These are phyloP conservation scores for Apostichopus japonicus DNA, from an alignment of 35 echinoderm and acorn worm species.

Conservation along the genomic window DNA sequence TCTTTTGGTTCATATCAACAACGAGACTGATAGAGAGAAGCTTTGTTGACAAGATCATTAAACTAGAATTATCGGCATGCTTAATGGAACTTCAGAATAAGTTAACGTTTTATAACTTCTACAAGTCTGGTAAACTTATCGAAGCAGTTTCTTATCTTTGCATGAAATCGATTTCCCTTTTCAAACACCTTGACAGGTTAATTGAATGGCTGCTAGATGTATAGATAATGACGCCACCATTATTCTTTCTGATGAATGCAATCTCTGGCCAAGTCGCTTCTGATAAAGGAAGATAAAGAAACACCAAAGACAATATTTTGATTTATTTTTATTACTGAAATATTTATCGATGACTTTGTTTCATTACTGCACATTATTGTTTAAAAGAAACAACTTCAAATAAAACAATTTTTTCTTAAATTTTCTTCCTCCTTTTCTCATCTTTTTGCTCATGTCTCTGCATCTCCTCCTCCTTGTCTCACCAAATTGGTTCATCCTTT, in stretches of 20 bases:
- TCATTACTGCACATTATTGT: background rate
- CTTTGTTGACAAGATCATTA: no score
- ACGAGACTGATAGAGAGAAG: no score
- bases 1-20: no score
- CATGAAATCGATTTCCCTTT: background rate
- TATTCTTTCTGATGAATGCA: background rate
- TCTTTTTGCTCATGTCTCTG: background rate
- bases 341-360: background rate
- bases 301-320: no score
- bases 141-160: background rate
- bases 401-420: background rate
- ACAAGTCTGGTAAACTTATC: no score
- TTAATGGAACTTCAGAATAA: no score
- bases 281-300: background rate
- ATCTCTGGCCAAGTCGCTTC: background rate
- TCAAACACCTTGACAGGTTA: background rate
- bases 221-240: background rate
- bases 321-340: conserved; percentile 1
- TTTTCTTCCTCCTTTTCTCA: background rate
- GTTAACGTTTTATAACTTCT: no score
- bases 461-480: background rate
- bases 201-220: conserved; percentile 14
- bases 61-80: no score
- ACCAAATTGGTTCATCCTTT: no score
- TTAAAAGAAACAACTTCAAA: background rate